These are phyloP conservation scores for Tromatobia lineatoria DNA, from an alignment of 2,888 invertebrate species.

Conservation along the genomic window DNA sequence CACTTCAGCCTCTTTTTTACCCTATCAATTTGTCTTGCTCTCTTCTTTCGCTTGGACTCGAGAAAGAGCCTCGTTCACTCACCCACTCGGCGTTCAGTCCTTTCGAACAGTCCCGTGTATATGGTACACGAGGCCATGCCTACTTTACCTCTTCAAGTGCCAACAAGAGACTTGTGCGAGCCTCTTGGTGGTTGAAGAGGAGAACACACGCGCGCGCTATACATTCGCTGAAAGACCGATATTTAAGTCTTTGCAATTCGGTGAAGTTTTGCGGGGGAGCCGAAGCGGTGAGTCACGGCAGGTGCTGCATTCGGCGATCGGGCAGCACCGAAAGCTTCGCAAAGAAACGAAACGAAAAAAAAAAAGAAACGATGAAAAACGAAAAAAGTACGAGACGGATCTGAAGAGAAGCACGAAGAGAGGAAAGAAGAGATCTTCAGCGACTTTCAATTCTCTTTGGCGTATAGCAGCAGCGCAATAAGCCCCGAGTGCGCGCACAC, in stretches of 20 bases:
- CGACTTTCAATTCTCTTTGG: slow-evolving; percentile 60
- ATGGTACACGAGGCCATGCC: slow-evolving; percentile 62
- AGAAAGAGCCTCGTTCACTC: slow-evolving; percentile 60
- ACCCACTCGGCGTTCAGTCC: slow-evolving; percentile 64
- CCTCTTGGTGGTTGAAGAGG: slow-evolving; percentile 71
- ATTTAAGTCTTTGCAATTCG: slow-evolving; percentile 84
- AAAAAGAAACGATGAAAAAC: background rate
- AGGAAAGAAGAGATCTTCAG: slow-evolving; percentile 55
- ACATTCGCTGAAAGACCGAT: slow-evolving; percentile 79
- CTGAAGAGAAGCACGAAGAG: slow-evolving; percentile 14
- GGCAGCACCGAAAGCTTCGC: slow-evolving; percentile 59
- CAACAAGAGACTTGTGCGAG: slow-evolving; percentile 57
- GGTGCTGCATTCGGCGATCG: slow-evolving; percentile 77
- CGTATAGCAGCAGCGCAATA: slow-evolving; percentile 30
- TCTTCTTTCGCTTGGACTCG: slow-evolving; percentile 62
- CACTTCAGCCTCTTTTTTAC: slow-evolving; percentile 49
- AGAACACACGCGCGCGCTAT: slow-evolving; percentile 70
- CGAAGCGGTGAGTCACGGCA: slow-evolving; percentile 83
- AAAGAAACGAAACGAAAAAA: slow-evolving; percentile 15
- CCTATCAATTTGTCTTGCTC: slow-evolving; percentile 60
- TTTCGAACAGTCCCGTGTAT: slow-evolving; percentile 51
- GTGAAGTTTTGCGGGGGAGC: slow-evolving; percentile 83
- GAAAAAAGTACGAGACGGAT: slow-evolving; percentile 43
- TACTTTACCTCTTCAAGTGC: slow-evolving; percentile 68
- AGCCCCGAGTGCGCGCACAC: slow-evolving; percentile 50